These are phyloP conservation scores for Drosophila sturtevanti DNA, from an alignment of 1,140 invertebrate species.

Conservation along the genomic window DNA sequence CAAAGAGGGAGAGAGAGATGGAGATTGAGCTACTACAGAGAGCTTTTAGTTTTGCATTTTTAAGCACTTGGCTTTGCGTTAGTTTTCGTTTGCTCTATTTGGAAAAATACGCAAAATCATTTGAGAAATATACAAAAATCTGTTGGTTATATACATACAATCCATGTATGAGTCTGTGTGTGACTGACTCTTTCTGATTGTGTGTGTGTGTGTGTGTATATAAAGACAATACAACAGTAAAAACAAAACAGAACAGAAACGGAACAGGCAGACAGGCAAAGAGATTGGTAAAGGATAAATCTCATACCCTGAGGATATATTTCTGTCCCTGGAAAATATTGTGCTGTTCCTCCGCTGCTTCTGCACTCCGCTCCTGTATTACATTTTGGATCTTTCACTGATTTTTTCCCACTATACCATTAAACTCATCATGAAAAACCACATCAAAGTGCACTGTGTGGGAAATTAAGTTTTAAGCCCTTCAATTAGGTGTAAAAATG, in stretches of 20 bases:
- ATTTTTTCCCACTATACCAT: no score
- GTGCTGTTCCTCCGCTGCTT: background rate
- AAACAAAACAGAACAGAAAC: background rate
- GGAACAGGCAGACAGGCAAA: background rate
- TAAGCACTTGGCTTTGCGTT: constrained; percentile 70
- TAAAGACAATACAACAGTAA: constrained; percentile 9
- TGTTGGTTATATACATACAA: background rate
- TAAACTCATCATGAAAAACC: constrained; percentile 17
- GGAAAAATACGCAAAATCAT: constrained; percentile 61
- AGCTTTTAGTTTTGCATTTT: constrained; percentile 77
- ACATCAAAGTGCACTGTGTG: constrained; percentile 43
- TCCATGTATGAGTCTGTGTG: background rate
- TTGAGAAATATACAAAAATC: constrained; percentile 65
- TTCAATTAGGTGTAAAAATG: constrained; percentile 50
- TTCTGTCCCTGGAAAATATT: constrained; percentile 19
- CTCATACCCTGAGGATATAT: background rate
- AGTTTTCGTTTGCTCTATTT: constrained; percentile 44
- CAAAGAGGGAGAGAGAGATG: background rate
- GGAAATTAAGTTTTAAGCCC: constrained; percentile 50
- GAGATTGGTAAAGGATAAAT: constrained; percentile 4
- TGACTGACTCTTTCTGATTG: no score
- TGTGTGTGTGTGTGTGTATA: constrained; percentile 17
- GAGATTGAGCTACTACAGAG: background rate
- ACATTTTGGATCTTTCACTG: background rate
- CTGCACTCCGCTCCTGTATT: background rate